Evolutionary conservation across 2,888 invertebrate species (phyloP).

Genomic region (Onthophagus sagittarius): DNA sequence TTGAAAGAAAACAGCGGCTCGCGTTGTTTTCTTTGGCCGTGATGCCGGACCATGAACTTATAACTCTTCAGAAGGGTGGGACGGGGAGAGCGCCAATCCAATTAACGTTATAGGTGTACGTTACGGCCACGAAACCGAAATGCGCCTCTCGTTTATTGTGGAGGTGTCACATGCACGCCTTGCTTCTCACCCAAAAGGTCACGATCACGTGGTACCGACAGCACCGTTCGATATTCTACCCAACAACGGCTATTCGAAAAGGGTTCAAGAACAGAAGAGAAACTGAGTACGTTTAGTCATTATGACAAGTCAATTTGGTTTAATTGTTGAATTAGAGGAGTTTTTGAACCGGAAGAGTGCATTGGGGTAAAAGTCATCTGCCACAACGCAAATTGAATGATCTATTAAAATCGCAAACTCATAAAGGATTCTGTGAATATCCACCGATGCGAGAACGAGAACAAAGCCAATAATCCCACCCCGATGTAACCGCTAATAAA

Average conservation of each 20-base stretch:
- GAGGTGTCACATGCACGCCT: conserved; percentile 33
- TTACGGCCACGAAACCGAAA: conserved; percentile 33
- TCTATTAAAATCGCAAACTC: neutral
- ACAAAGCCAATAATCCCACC: neutral
- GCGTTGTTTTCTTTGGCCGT: conserved; percentile 21
- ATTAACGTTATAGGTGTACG: conserved; percentile 36
- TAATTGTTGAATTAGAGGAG: neutral
- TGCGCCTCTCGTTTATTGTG: conserved; percentile 35
- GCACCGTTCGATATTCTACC: neutral
- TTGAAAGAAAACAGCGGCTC: conserved; percentile 22
- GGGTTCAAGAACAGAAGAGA: neutral
- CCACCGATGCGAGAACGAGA: neutral
- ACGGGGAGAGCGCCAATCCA: conserved; percentile 32
- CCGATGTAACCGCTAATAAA: conserved; percentile 6
- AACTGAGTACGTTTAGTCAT: neutral
- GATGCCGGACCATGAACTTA: conserved; percentile 24
- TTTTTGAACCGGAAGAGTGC: neutral
- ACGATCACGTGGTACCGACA: conserved; percentile 9
- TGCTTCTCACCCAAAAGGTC: conserved; percentile 28
- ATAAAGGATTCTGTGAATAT: neutral
- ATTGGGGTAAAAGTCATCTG: neutral
- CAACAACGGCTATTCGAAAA: neutral
- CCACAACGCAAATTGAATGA: neutral
- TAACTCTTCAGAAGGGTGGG: conserved; percentile 32
- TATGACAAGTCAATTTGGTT: no score